These are phyloP conservation scores for Papilio protenor DNA, from an alignment of 2,888 invertebrate genomes.

Conservation along the genomic window DNA sequence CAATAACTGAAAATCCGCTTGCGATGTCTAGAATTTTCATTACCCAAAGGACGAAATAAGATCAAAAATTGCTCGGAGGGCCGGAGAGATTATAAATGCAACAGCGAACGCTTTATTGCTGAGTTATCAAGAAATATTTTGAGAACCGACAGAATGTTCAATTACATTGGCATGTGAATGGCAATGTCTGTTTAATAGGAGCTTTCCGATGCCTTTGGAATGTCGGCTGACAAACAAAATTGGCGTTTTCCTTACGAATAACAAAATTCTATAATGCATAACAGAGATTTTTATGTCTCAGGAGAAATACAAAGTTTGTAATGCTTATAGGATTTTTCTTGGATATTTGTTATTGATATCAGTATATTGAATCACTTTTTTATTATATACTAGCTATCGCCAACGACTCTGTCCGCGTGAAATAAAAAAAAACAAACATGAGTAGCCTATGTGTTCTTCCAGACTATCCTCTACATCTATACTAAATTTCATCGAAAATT, in stretches of 20 bases:
- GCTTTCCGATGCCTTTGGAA: constrained; percentile 55
- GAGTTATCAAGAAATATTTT: constrained; percentile 67
- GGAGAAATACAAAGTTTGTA: constrained; percentile 12
- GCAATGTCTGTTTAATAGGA: constrained; percentile 58
- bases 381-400: no score
- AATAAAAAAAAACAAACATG: no score
- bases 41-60: constrained; percentile 56
- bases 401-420: no score
- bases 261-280: constrained; percentile 56
- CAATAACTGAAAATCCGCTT: constrained; percentile 62
- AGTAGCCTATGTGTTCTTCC: no score
- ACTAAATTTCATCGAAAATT: no score
- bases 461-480: no score
- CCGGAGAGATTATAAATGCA: constrained; percentile 66
- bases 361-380: background rate
- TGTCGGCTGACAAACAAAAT: constrained; percentile 60
- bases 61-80: constrained; percentile 54
- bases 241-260: constrained; percentile 57
- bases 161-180: constrained; percentile 67
- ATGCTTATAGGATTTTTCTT: background rate
- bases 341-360: background rate
- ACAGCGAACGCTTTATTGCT: constrained; percentile 56
- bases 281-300: constrained; percentile 51
- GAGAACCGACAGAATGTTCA: constrained; percentile 68
- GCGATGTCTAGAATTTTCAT: constrained; percentile 70